Percentiles rank a stretch among this genome's conserved stretches.
Conservation (phyloP, 2,113 vertebrate species). For the Genyomyrus donnyi region DNA sequence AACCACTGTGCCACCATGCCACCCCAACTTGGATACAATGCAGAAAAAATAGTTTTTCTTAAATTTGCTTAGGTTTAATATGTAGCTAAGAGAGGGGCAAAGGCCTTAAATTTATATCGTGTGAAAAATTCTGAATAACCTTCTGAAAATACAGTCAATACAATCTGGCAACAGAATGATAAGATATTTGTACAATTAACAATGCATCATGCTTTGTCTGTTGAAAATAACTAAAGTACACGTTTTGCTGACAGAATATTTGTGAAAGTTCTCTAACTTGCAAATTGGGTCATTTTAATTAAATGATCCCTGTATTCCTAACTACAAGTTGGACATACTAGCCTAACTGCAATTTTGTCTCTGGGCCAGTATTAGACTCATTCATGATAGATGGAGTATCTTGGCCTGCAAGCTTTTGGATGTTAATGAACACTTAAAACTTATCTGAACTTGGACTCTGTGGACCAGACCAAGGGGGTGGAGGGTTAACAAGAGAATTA, state of each 20-base stretch:
- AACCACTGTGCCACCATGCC: not conserved
- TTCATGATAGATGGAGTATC: slow-evolving; percentile 53
- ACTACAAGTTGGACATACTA: slow-evolving; percentile 57
- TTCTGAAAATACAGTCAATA: not conserved
- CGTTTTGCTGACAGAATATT: not conserved
- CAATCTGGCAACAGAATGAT: not conserved
- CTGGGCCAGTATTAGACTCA: slow-evolving; percentile 51
- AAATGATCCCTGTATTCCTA: slow-evolving; percentile 59
- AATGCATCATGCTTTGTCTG: not conserved
- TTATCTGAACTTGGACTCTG: slow-evolving; percentile 54
- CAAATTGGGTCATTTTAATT: slow-evolving; percentile 21
- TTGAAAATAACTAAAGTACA: not conserved
- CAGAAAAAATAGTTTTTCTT: not conserved
- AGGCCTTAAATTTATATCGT: not conserved
- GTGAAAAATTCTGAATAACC: not conserved
- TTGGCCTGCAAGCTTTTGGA: slow-evolving; percentile 68
- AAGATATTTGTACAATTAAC: not conserved
- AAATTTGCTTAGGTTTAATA: not conserved
- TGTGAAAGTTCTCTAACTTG: slow-evolving; percentile 28
- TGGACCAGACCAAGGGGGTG: slow-evolving; percentile 56
- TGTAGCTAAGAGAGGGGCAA: not conserved
- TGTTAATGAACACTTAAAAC: slow-evolving; percentile 64
- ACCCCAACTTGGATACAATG: not conserved
- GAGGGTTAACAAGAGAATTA: slow-evolving; percentile 47
- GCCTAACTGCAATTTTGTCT: slow-evolving; percentile 53